Base-by-base conservation (phyloP, 2,797 vertebrate genomes). In the Manis crassicaudata region DNA sequence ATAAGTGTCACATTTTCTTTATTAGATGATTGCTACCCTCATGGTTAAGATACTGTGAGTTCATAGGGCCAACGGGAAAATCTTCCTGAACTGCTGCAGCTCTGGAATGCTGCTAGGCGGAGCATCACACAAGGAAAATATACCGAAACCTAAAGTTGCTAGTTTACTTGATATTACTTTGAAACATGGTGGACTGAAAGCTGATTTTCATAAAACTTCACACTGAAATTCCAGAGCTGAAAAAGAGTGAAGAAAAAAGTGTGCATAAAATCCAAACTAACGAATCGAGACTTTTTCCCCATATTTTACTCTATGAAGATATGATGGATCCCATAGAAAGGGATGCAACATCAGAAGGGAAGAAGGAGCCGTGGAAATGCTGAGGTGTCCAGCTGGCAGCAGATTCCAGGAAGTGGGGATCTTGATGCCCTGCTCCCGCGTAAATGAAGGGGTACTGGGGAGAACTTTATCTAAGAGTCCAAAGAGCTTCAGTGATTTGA, bases 11-110 rank as follows among this genome's bases (percentile, higher is more conserved):
- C 6, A 27, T 46, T 76, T 68, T 63, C n/a, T 81, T 85, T 37
- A 81, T 60, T 11, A 84, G 7, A 21, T 32, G 11, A 52, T 25
- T 70, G 12, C 11, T 81, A 12, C 20, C 20, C 21, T 58, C 70
- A 52, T 25, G 23, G 17, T 73, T 29, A 77, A 80, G 37, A 13
- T 60, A 56, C 0, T 62, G 2, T 23, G 10, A 23, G 8, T 86
- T 88, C 6, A 40, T 68, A 79, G 88, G 29, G 32, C 17, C 56
- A 70, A 67, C 35, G 52, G 46, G 54, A 85, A 77, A 32, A 21
- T 56, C 56, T 20, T 25, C 18, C 16, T 6, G 46, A 62, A 5
- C 0, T 73, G 7, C 7, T 1, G 13, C 1, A 50, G 6, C 13
- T 6, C 13, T 16, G 12, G 23, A 58, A 43, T 56, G 3, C 4